Conservation (phyloP, 1,140 invertebrate species). For the Whitmania pigra region DNA sequence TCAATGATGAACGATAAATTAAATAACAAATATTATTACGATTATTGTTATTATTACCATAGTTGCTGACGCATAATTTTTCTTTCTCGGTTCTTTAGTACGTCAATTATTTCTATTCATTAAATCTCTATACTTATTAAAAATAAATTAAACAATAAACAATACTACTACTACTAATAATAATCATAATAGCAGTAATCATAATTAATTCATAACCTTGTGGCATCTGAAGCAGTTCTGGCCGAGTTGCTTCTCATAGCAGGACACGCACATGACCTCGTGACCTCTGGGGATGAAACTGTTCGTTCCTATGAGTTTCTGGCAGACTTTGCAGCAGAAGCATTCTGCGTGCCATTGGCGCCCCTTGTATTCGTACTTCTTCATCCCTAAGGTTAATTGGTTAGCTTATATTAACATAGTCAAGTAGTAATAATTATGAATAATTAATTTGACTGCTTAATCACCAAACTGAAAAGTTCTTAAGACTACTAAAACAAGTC, state of each 20-base stretch:
- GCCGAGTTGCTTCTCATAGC: constrained; percentile 94
- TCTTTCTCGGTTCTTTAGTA: too few relatives aligned
- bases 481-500: too few relatives aligned
- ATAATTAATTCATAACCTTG: background rate
- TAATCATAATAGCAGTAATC: too few relatives aligned
- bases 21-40: too few relatives aligned
- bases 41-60: too few relatives aligned
- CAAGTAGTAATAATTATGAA: background rate
- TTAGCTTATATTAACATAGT: background rate
- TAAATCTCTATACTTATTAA: too few relatives aligned
- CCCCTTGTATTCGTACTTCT: constrained; percentile 99
- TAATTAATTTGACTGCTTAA: background rate
- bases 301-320: constrained; percentile 87
- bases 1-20: too few relatives aligned
- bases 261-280: constrained; percentile 89
- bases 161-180: too few relatives aligned
- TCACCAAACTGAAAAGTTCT: too few relatives aligned
- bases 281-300: constrained; percentile 93
- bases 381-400: constrained; percentile 56
- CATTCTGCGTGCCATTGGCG: constrained; percentile 97
- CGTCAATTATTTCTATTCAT: too few relatives aligned
- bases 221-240: constrained; percentile 69
- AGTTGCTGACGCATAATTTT: too few relatives aligned
- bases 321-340: constrained; percentile 90
- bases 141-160: too few relatives aligned